Evolutionary conservation across 2,113 vertebrate species (phyloP), one percentile per base, ranked within the genome.

Genomic region (Axis porcinus): DNA sequence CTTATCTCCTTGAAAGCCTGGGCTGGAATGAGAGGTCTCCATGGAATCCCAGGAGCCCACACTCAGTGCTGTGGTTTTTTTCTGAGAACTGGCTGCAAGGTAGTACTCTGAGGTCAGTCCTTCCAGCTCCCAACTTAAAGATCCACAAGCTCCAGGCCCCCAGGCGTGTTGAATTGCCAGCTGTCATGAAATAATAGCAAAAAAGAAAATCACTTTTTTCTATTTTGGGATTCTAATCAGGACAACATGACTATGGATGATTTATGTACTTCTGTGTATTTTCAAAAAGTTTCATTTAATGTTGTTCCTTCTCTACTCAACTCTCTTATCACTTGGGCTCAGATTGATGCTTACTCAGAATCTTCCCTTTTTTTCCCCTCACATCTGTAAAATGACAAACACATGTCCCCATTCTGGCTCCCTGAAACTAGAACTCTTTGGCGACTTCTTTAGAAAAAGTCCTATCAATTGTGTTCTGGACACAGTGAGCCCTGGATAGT

Each of bases 311-410:
- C 54, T 97, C 54, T 64, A 70, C 33, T 57, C 27, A 67, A 85
- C 96, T 96, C 60, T 76, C 91, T 95, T 97, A 98, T 97, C 97
- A 93, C 19, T 94, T 89, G 91, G 70, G n/a, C 60, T 97, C 88
- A 91, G 62, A 43, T 52, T 87, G 84, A 47, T 83, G 43, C 4
- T 85, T 67, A 54, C 60, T 43, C 89, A 54, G 57, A 96, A 83
- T 97, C 84, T 79, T 36, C 7, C 8, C 21, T 79, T 88, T 43
- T 28, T 50, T 50, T 12, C 7, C 43, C 43, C 45, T 55, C n/a
- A 17, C 64, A 47, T 55, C 28, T 95, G 62, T 84, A 89, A 81
- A 98, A 95, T 28, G 50, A 47, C 62, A 97, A 94, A 86, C 88
- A 93, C 23, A 57, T 91, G 57, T 91, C 47, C 11, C 45, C 1